These are phyloP conservation scores for Chrysocyon brachyurus DNA, from an alignment of 2,797 vertebrate genomes.

Conservation along the genomic window DNA sequence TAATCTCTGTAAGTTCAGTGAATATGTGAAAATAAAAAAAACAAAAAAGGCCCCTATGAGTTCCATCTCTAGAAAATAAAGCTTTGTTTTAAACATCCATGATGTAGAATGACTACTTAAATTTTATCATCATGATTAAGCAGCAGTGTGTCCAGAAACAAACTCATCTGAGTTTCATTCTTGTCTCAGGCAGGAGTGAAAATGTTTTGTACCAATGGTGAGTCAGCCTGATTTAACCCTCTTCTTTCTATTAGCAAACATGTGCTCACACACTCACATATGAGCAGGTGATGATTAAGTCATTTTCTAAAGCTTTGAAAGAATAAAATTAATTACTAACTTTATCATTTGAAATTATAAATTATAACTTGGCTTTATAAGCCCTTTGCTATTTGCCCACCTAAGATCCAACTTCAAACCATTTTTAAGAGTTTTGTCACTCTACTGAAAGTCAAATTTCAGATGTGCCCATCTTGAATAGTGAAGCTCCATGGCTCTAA, in stretches of 20 bases:
- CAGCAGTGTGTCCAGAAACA: background rate
- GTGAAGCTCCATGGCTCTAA: background rate
- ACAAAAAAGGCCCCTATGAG: background rate
- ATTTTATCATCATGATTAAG: background rate
- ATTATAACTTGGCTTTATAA: background rate
- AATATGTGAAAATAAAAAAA: background rate
- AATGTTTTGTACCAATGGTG: background rate
- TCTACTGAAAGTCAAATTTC: background rate
- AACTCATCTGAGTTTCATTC: background rate
- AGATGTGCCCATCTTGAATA: background rate
- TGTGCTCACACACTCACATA: background rate
- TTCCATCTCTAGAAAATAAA: slow-evolving; percentile 31
- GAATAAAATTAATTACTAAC: background rate
- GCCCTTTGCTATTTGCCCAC: background rate
- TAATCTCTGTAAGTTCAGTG: background rate
- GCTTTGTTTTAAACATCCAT: background rate
- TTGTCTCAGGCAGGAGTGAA: background rate
- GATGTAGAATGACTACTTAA: background rate
- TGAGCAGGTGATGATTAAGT: background rate
- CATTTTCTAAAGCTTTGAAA: background rate
- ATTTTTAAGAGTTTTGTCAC: background rate
- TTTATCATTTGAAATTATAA: background rate
- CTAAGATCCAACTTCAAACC: background rate
- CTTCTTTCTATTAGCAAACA: background rate
- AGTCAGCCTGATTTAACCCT: background rate